A percentile compares a stretch with the other conserved stretches of the same genome.
Conservation (phyloP, 2,797 vertebrate genomes). For the Enteromius fasciolatus region DNA sequence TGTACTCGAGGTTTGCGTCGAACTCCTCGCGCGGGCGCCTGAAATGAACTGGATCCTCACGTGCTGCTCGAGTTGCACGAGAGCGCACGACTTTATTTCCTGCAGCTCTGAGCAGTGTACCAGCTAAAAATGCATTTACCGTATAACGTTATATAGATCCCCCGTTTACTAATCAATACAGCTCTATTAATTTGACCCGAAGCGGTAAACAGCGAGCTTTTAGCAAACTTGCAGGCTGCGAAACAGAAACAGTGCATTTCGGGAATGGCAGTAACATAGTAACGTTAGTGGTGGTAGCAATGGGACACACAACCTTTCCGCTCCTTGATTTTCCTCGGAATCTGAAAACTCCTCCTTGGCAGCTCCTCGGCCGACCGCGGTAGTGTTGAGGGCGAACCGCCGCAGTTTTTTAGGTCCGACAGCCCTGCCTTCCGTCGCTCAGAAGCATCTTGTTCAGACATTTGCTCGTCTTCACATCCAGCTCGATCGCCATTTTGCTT, state of each 20-base stretch:
- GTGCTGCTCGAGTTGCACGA: neutral
- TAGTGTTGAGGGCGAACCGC: constrained; percentile 69
- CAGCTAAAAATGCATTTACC: neutral
- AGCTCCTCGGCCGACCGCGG: constrained; percentile 73
- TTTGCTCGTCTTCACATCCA: constrained; percentile 81
- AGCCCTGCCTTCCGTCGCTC: constrained; percentile 75
- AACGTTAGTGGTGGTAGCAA: constrained; percentile 10
- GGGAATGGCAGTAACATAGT: constrained; percentile 13
- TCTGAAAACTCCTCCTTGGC: constrained; percentile 79
- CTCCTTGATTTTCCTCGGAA: constrained; percentile 80
- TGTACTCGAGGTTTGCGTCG: neutral
- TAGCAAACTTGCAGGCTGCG: constrained; percentile 28
- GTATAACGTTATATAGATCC: neutral
- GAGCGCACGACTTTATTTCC: neutral
- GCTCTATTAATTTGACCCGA: neutral
- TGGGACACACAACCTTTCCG: constrained; percentile 79
- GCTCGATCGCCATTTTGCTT: constrained; percentile 86
- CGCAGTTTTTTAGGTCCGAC: constrained; percentile 70
- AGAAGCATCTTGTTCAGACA: constrained; percentile 77
- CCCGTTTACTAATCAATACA: neutral
- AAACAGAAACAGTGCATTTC: constrained; percentile 33
- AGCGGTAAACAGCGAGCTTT: neutral
- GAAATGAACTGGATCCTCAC: neutral
- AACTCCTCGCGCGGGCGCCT: neutral
- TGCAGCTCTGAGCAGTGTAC: neutral